phyloP scores from a whole-genome alignment of 2,113 vertebrate genomes.

The Neoarius graeffei region DNA sequence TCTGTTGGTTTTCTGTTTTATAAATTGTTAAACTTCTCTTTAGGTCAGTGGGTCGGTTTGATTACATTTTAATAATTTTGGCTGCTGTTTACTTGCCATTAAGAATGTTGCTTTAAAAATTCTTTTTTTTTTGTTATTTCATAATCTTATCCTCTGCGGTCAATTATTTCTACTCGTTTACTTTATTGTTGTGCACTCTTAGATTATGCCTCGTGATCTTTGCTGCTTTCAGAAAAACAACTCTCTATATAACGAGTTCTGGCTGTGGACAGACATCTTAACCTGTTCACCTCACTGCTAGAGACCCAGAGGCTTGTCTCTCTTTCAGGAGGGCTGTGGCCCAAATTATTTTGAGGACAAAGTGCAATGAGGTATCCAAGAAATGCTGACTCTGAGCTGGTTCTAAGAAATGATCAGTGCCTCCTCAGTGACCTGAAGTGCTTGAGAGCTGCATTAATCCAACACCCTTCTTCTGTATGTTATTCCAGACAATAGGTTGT shows the following conservation, averaged over 20 bases:
- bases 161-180: too few relatives aligned
- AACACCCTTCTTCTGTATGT: neutral
- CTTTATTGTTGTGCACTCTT: neutral
- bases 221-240: neutral
- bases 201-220: neutral
- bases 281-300: neutral
- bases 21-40: neutral
- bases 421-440: neutral
- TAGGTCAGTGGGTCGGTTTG: neutral
- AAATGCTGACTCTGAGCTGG: neutral
- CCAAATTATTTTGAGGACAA: neutral
- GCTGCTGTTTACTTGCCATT: neutral
- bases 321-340: neutral
- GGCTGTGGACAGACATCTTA: neutral
- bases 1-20: neutral
- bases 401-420: neutral
- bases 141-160: too few relatives aligned
- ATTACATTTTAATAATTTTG: neutral
- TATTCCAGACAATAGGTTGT: neutral
- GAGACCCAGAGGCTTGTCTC: neutral
- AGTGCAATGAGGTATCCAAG: neutral
- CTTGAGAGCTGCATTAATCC: neutral
- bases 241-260: neutral
- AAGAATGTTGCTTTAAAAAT: neutral
- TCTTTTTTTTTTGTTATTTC: neutral